Base-by-base conservation (phyloP, 2,113 vertebrate species). In the Pelodiscus sinensis region DNA sequence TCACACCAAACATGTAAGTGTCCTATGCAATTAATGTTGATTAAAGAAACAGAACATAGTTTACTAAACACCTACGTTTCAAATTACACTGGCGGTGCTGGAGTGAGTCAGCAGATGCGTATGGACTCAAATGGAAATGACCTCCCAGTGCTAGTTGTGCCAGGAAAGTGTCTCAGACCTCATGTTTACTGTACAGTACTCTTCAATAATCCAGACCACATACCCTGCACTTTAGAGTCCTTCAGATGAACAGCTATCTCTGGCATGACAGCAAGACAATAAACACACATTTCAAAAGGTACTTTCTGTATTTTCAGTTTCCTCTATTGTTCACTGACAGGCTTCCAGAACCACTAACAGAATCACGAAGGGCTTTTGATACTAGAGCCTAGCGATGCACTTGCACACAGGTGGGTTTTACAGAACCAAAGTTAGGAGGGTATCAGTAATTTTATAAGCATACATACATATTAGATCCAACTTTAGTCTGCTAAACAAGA, bases 251-350 rank as follows among this genome's bases (percentile, higher is more conserved):
- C 0, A 0, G 85, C 90, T 87, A 52, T 2, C 86, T 89, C 95
- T 96, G 95, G 95, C 95, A 92, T 2, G 22, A 84, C 4, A 92
- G 95, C 95, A 96, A 80, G 24, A 93, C 96, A 91, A 97, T 96
- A 95, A 97, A 95, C 88, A 90, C 92, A 92, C 91, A 88, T 96
- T 96, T 96, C 94, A 93, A 95, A 96, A 44, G 92, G 62, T 93
- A 93, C 86, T 92, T 87, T 85, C 1, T 1, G 44, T 44, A 44
- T 6, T 44, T 44, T 44, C 44, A 44, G 44, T 44, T 44, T 44
- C 44, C 44, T 44, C 44, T 44, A 44, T 44, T 44, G 44, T 44
- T 44, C 44, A 44, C 44, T 44, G 44, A 44, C 44, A 44, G 44
- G 44, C 44, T 44, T 44, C 44, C 44, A 44, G 44, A 44, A 44